phyloP scores from a whole-genome alignment of 2,113 vertebrate genomes.

The Callopanchax toddi region DNA sequence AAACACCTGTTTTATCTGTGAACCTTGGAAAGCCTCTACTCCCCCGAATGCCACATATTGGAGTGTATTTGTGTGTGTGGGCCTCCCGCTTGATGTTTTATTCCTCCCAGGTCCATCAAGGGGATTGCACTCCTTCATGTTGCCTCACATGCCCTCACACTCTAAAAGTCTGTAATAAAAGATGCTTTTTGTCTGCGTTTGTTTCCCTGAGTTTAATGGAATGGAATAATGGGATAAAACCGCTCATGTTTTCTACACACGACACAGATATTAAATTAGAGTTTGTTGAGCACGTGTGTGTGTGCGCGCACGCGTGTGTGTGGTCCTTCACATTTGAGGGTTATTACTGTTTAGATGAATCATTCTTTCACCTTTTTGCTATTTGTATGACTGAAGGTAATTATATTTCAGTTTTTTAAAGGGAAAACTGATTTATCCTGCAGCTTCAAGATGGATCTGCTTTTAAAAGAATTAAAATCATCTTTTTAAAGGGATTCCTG shows the following conservation, averaged over 20 bases:
- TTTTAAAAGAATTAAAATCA: too few species aligned
- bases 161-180: slow-evolving; percentile 42
- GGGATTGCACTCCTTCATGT: slow-evolving; percentile 60
- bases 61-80: slow-evolving; percentile 17
- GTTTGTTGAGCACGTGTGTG: slow-evolving; percentile 18
- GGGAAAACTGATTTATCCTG: not conserved
- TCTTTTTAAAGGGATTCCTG: too few species aligned
- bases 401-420: too few species aligned
- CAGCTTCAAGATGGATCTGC: not conserved
- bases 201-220: slow-evolving; percentile 62
- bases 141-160: slow-evolving; percentile 37
- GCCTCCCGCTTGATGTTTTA: slow-evolving; percentile 17
- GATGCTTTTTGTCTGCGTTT: slow-evolving; percentile 45
- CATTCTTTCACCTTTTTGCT: not conserved
- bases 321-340: not conserved
- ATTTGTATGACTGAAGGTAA: not conserved
- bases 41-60: slow-evolving; percentile 20
- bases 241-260: slow-evolving; percentile 23
- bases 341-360: not conserved
- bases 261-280: slow-evolving; percentile 7
- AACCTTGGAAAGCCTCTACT: slow-evolving; percentile 45
- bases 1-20: slow-evolving; percentile 45
- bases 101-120: slow-evolving; percentile 36
- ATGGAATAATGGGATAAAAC: slow-evolving; percentile 64
- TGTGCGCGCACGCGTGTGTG: not conserved